Evolutionary conservation across 2,888 invertebrate species (phyloP).

Genomic region (Zhuqinia jingwanae): DNA sequence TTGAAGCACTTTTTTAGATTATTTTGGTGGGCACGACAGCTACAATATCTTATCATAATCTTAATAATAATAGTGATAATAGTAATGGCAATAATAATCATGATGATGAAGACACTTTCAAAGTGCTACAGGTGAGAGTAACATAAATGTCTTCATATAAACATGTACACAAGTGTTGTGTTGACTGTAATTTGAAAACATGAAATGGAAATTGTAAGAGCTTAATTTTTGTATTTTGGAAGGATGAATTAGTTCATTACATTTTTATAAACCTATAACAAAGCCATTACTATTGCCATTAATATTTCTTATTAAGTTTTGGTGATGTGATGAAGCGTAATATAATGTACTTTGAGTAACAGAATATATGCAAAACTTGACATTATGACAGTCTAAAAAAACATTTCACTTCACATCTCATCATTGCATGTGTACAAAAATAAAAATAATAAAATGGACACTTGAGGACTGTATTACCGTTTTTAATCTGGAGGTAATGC

Average conservation of each 20-base stretch:
- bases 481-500: too few relatives aligned
- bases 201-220: conserved; percentile 21
- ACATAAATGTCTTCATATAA: conserved; percentile 37
- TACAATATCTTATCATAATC: conserved; percentile 23
- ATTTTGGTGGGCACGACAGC: conserved; percentile 3
- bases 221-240: conserved; percentile 24
- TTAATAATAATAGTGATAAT: conserved; percentile 29
- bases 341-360: too few relatives aligned
- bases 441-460: too few relatives aligned
- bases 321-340: too few relatives aligned
- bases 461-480: too few relatives aligned
- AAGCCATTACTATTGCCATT: background rate
- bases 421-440: too few relatives aligned
- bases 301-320: too few relatives aligned
- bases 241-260: conserved; percentile 60
- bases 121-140: conserved; percentile 37
- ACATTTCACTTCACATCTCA: too few relatives aligned
- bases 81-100: conserved; percentile 36
- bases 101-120: conserved; percentile 67
- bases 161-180: too few relatives aligned
- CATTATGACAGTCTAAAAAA: too few relatives aligned
- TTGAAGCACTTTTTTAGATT: conserved; percentile 26
- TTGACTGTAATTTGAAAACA: conserved; percentile 28
- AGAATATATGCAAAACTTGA: too few relatives aligned
- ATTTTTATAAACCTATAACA: conserved; percentile 27